These are phyloP conservation scores for Brenthis ino DNA, from an alignment of 2,888 invertebrate genomes.

Conservation along the genomic window DNA sequence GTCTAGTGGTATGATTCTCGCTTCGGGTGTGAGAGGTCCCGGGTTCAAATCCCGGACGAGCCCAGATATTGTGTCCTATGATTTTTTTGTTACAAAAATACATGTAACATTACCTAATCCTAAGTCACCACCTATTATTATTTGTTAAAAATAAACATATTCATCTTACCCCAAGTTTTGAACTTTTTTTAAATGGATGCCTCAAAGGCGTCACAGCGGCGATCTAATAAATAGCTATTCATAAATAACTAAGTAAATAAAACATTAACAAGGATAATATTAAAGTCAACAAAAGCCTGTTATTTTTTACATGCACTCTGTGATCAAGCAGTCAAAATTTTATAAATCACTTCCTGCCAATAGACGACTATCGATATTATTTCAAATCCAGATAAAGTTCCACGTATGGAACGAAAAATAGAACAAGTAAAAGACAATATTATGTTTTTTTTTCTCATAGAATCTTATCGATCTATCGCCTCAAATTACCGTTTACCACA, in stretches of 20 bases:
- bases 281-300: slow-evolving; percentile 52
- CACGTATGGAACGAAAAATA: slow-evolving; percentile 35
- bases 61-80: slow-evolving; percentile 48
- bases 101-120: neutral
- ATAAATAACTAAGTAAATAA: slow-evolving; percentile 37
- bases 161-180: neutral
- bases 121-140: slow-evolving; percentile 6
- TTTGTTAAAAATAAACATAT: neutral
- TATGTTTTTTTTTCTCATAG: slow-evolving; percentile 31
- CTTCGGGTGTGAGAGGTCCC: slow-evolving; percentile 83
- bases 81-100: slow-evolving; percentile 2
- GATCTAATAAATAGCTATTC: slow-evolving; percentile 18
- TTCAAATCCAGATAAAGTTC: slow-evolving; percentile 46
- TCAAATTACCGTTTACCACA: slow-evolving; percentile 40
- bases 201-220: slow-evolving; percentile 18
- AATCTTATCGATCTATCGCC: slow-evolving; percentile 39
- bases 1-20: slow-evolving; percentile 84
- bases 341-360: slow-evolving; percentile 69
- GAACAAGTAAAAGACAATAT: slow-evolving; percentile 34
- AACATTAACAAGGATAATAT: slow-evolving; percentile 41
- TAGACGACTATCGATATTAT: slow-evolving; percentile 54
- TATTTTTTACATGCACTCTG: slow-evolving; percentile 58
- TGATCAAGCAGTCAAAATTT: slow-evolving; percentile 64
- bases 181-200: neutral
- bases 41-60: slow-evolving; percentile 84